A percentile compares a stretch with the other conserved stretches of the same genome.
Conservation (phyloP, 2,113 vertebrate species). For the Glaucomys volans region DNA sequence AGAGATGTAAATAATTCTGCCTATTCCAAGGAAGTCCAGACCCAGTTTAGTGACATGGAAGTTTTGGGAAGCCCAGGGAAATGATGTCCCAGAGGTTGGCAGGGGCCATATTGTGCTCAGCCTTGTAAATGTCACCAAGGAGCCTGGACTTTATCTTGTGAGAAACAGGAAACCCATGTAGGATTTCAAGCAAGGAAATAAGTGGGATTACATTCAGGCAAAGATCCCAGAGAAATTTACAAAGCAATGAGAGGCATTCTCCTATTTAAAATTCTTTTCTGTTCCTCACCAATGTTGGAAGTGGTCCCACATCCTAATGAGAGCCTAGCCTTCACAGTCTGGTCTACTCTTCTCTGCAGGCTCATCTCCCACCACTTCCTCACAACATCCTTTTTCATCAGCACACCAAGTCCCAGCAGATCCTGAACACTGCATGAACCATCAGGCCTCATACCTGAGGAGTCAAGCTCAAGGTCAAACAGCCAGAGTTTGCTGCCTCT, state of each 20-base stretch:
- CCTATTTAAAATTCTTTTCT: constrained; percentile 5
- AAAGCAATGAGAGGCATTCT: background rate
- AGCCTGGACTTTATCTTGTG: background rate
- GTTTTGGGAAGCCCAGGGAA: background rate
- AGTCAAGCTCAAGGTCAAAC: background rate
- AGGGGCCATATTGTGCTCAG: background rate
- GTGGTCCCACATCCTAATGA: background rate
- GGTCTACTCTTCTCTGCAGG: background rate
- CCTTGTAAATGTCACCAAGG: background rate
- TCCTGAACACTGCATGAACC: no score
- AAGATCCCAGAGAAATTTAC: background rate
- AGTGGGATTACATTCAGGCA: background rate
- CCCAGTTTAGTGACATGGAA: background rate
- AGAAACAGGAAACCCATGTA: background rate
- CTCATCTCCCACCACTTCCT: background rate
- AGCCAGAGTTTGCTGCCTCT: background rate
- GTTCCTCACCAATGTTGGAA: background rate
- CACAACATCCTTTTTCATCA: background rate
- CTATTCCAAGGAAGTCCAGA: background rate
- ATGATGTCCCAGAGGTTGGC: background rate
- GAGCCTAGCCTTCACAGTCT: background rate
- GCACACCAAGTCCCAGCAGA: background rate
- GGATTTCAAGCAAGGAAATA: background rate
- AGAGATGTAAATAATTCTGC: background rate
- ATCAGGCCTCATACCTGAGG: background rate